Conservation (phyloP, 2,113 vertebrate genomes). For the Pimephales promelas region DNA sequence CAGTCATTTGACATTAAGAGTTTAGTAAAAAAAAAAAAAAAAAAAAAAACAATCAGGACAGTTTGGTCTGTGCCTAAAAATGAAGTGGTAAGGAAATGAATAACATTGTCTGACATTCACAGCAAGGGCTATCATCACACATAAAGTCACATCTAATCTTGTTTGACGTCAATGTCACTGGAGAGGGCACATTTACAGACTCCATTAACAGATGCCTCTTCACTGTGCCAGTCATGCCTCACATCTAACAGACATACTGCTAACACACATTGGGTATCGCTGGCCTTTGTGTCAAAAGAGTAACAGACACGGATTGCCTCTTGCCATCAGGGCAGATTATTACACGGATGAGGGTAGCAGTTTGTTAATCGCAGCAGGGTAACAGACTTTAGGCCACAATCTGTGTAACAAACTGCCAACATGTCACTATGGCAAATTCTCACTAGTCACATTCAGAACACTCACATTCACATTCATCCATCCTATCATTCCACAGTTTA, state of each 20-base stretch:
- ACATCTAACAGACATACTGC: constrained; percentile 65
- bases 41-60: background rate
- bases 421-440: constrained; percentile 37
- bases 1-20: constrained; percentile 38
- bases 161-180: constrained; percentile 71
- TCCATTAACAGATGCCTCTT: constrained; percentile 60
- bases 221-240: constrained; percentile 65
- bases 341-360: constrained; percentile 12
- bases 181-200: constrained; percentile 58
- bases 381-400: constrained; percentile 8
- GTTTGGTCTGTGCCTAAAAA: constrained; percentile 34
- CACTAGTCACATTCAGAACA: constrained; percentile 37
- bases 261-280: constrained; percentile 47
- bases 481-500: constrained; percentile 39
- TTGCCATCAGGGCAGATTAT: constrained; percentile 26
- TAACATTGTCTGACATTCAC: constrained; percentile 55
- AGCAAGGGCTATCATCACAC: constrained; percentile 72
- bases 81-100: constrained; percentile 33
- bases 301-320: constrained; percentile 20
- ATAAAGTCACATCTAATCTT: constrained; percentile 71
- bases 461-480: constrained; percentile 28
- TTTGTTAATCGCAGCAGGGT: constrained; percentile 25
- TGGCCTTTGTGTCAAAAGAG: constrained; percentile 37
- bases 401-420: constrained; percentile 24
- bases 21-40: background rate